phyloP scores from a whole-genome alignment of 1,140 invertebrate species.

The Macrobrachium rosenbergii region DNA sequence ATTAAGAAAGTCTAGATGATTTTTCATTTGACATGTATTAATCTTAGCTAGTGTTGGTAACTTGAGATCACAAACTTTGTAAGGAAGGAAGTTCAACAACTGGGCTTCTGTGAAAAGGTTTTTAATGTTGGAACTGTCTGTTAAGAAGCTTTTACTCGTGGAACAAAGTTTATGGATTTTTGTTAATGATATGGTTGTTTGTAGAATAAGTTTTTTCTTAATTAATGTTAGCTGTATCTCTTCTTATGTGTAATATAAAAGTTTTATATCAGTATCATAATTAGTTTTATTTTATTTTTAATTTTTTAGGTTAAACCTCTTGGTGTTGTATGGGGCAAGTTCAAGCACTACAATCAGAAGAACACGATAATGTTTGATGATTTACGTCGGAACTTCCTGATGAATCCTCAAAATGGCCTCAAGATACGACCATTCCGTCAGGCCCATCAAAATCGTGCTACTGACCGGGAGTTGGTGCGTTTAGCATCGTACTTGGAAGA shows the following conservation, averaged over 20 bases:
- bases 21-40: no score
- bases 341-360: conserved; percentile 83
- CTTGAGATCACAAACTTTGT: no score
- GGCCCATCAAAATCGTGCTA: conserved; percentile 88
- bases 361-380: conserved; percentile 99
- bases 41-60: no score
- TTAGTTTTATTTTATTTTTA: background rate
- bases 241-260: background rate
- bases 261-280: background rate
- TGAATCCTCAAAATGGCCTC: conserved; percentile 96
- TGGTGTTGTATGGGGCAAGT: conserved; percentile 97
- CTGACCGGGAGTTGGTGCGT: conserved; percentile 87
- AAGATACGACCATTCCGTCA: conserved; percentile 91
- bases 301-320: conserved; percentile 90
- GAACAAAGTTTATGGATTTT: no score
- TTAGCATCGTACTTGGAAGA: conserved; percentile 87
- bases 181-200: no score
- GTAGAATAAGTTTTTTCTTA: no score
- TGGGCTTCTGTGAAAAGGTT: no score
- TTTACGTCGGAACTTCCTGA: conserved; percentile 95
- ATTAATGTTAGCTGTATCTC: background rate
- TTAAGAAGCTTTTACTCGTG: no score
- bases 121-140: no score
- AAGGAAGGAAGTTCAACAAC: no score
- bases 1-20: no score